Conservation (phyloP, 2,113 vertebrate genomes). For the Rattus norvegicus region GRCr8 NC_086019.1:169164501-169165000, state of each 20-base stretch:
- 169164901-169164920: neutral
- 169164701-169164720: neutral
- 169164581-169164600: constrained; percentile 94
- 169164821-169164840: constrained; percentile 91
- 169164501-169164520: constrained; percentile 65
- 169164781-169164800: constrained; percentile 91
- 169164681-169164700: neutral
- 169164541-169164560: constrained; percentile 93
- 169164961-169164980: neutral
- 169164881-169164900: constrained; percentile 89
- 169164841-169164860: constrained; percentile 91
- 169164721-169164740: neutral
- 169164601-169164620: constrained; percentile 89
- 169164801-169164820: constrained; percentile 86
- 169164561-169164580: constrained; percentile 90
- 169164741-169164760: neutral
- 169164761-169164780: neutral
- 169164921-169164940: neutral
- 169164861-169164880: constrained; percentile 88
- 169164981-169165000: neutral
- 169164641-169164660: neutral
- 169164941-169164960: neutral
- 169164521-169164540: constrained; percentile 91
- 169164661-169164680: rapidly evolving
- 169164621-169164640: neutral